A percentile compares a stretch with the other conserved stretches of the same genome.
These are phyloP conservation scores for Gyrodactylus bullatarudis DNA, from an alignment of 1,140 invertebrate genomes.

Conservation along the genomic window DNA sequence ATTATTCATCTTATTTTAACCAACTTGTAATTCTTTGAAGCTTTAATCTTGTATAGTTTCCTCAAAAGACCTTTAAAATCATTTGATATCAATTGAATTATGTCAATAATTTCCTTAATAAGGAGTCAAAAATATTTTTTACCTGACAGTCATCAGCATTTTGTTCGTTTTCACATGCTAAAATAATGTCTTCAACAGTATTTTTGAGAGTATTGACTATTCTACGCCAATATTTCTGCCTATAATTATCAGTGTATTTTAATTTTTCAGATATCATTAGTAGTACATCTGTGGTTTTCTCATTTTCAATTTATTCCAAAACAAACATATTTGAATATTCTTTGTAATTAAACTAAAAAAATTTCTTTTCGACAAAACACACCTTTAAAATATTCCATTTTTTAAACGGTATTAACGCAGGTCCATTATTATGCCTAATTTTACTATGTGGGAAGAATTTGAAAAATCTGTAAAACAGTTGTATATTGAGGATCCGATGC, in stretches of 20 bases:
- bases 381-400: no score
- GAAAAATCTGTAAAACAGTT: background rate
- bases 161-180: slow-evolving; percentile 30
- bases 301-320: no score
- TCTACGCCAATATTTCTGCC: slow-evolving; percentile 43
- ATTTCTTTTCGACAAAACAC: no score
- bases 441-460: background rate
- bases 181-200: slow-evolving; percentile 38
- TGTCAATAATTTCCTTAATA: slow-evolving; percentile 1
- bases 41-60: background rate
- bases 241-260: background rate
- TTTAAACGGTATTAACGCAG: no score
- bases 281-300: no score
- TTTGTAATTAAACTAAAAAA: no score
- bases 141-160: slow-evolving; percentile 30
- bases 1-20: no score
- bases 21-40: background rate
- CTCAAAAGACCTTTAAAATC: background rate
- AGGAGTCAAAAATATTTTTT: slow-evolving; percentile 7
- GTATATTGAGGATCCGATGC: background rate
- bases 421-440: background rate
- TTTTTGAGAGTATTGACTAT: slow-evolving; percentile 64
- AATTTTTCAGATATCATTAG: no score
- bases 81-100: background rate
- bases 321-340: no score